Evolutionary conservation across 2,797 vertebrate genomes (phyloP), one percentile per base, ranked within the genome.

Genomic region (Euphonia xanthogaster): DNA sequence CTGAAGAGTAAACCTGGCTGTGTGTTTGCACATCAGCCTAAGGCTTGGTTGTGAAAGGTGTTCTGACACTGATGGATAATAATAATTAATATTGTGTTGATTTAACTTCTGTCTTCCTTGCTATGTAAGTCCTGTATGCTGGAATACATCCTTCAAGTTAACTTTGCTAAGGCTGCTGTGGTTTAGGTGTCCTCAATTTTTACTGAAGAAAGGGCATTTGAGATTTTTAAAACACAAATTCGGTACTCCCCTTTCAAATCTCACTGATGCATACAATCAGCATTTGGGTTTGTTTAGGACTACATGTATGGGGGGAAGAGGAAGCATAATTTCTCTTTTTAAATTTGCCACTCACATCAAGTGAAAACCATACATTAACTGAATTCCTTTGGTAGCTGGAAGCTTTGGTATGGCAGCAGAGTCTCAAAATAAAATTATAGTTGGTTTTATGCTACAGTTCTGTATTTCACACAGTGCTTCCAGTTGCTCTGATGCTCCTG

Each of bases 221-320:
- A 79, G 12, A 5, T 19, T 78, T 22, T 61, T 25, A 71, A 77
- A 60, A 37, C n/a, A 57, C 12, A 71, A 45, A 3, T 24, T 78
- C 24, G 15, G 11, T 63, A 6, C 19, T 86, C 8, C 14, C n/a
- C 12, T 65, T 86, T 91, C 9, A 60, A 22, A 60, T 67, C 40
- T 37, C 44, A 44, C 50, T 35, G 72, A 11, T 51, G 7, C 11
- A 1, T 35, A 12, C 28, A 57, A 0, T 45, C 37, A 70, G 30
- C 3, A 9, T 68, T 40, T 75, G 12, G 9, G 23, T 55, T 77
- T 58, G 20, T 25, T 66, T 60, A 44, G n/a, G 20, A 40, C 11
- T 62, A 9, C 1, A 0, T 15, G 10, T 44, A 7, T 13, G 9
- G 4, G 3, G 17, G 20, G 1, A 35, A 20, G n/a, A 66, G 35